Conservation (phyloP, 2,797 vertebrate genomes). For the Anisognathus igniventris region DNA sequence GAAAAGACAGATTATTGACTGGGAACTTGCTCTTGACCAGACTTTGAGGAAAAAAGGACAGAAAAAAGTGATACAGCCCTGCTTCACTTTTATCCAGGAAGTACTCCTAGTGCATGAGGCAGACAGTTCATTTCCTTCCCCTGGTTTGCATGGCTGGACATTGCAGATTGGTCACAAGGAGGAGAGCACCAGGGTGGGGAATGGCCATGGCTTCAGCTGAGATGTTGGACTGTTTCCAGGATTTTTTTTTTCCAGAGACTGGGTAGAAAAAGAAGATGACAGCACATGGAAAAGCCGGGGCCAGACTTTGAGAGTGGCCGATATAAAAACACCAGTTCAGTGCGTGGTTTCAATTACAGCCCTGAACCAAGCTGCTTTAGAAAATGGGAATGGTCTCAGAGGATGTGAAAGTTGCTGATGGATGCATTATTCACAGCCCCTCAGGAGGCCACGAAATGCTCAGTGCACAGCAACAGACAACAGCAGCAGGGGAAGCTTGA, state of each 20-base stretch:
- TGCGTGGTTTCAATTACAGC: not conserved
- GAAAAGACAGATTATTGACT: not conserved
- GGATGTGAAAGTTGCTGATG: not conserved
- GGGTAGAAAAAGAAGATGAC: not conserved
- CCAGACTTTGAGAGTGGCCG: not conserved
- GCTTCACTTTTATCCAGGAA: not conserved
- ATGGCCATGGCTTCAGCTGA: not conserved
- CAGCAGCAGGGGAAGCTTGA: not conserved
- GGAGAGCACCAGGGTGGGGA: not conserved
- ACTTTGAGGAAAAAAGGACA: not conserved
- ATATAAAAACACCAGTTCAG: not conserved
- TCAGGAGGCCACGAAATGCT: not conserved
- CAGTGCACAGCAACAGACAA: not conserved
- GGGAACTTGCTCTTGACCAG: not conserved
- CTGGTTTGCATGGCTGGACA: not conserved
- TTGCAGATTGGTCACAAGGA: not conserved
- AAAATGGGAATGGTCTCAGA: not conserved
- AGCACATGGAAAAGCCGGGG: not conserved
- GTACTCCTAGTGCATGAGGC: not conserved
- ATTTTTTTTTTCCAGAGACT: not conserved
- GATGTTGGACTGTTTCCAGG: not conserved
- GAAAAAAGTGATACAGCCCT: accelerated
- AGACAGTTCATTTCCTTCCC: not conserved
- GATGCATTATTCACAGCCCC: not conserved
- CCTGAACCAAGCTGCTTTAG: not conserved